A percentile compares a stretch with the other conserved stretches of the same genome.
Evolutionary conservation across 2,113 vertebrate genomes (phyloP).

Genomic region (Python bivittatus): DNA sequence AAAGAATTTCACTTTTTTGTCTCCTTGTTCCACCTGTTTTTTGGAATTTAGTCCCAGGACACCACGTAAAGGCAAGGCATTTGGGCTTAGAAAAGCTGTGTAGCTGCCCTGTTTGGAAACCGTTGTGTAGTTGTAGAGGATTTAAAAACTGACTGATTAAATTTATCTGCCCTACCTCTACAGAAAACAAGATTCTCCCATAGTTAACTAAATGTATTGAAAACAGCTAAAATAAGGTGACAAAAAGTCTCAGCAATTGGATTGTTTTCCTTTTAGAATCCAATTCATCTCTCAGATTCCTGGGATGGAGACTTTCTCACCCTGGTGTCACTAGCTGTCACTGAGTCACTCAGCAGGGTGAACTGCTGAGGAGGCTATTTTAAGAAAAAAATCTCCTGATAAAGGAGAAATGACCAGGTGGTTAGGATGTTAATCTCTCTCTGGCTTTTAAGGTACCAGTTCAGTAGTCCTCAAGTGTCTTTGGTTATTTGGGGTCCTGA

Average conservation of each 20-base stretch:
- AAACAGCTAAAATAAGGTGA: neutral
- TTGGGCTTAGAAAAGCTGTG: neutral
- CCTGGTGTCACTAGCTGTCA: neutral
- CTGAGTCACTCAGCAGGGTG: too few relatives aligned
- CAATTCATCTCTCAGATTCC: neutral
- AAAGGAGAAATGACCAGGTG: neutral
- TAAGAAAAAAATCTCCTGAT: neutral
- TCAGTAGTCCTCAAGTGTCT: neutral
- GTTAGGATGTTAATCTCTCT: neutral
- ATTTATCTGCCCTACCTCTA: neutral
- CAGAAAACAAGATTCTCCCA: neutral
- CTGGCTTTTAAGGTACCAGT: neutral
- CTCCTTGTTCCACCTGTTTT: neutral
- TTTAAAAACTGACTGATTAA: neutral
- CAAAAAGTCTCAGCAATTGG: neutral
- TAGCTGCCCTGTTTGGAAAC: neutral
- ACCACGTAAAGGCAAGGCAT: neutral
- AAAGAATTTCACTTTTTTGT: neutral
- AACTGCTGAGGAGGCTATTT: neutral
- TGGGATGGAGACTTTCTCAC: neutral
- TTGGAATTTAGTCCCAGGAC: neutral
- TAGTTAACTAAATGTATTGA: neutral
- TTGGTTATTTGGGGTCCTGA: neutral
- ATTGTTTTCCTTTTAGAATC: neutral
- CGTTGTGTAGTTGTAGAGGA: neutral